Evolutionary conservation across 1,140 invertebrate genomes (phyloP), one percentile per base, ranked within the genome.

Genomic region (Mylabris phalerata): DNA sequence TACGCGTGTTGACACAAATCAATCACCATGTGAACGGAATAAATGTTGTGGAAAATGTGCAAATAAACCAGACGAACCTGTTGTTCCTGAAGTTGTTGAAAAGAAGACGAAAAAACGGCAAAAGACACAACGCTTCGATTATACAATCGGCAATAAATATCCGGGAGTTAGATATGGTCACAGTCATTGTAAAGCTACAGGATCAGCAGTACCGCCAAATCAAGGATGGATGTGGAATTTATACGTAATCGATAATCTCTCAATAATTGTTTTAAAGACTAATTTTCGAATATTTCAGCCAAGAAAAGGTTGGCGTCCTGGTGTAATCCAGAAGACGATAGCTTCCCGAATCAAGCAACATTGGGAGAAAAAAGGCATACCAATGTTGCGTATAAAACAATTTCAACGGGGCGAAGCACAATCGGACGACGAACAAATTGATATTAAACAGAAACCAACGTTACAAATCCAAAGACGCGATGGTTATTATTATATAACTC

Each of bases 151-250:
- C 5, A 64, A 71, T 55, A 64, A 55, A 19, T 74, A 74, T 66
- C 70, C 71, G 67, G 80, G 79, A 4, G 71, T 74, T 0, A 65
- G 73, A 9, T 70, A 79, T 39, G 80, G 79, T 0, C 81, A 82
- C 55, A 78, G 75, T 48, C 62, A 74, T 63, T 82, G 80, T 60
- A 67, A 70, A 0, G 59, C 69, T 3, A 72, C 71, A 25, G 52
- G 69, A 4, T 72, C 67, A 32, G 71, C 75, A 3, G 79, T 81
- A 0, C 81, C 81, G 1, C 67, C 73, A 2, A 71, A 73, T 24
- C 82, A 81, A 79, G 81, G 81, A 0, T 82, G 81, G 81, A 61
- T 80, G 10, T 82, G 81, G 81, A 80, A 76, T 62, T 66, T 76
- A 9, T 47, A 63, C 13, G 63, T 54, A n/a, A 59, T 63, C 3